A percentile compares a stretch with the other conserved stretches of the same genome.
phyloP scores from a whole-genome alignment of 92 coral and sea anemone species.

The Diadumene lineata region DNA sequence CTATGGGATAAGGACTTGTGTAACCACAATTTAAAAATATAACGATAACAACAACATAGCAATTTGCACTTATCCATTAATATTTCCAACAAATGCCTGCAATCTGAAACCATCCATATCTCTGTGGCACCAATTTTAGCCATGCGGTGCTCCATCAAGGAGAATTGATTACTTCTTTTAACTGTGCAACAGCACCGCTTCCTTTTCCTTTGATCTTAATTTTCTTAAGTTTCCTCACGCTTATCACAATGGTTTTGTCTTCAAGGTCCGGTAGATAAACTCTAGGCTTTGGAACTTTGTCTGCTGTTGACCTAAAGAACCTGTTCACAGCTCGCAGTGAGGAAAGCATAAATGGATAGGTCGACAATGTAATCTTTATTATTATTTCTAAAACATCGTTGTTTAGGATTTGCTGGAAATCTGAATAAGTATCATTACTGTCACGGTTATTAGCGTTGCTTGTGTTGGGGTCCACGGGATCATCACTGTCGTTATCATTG shows the following conservation, averaged over 20 bases:
- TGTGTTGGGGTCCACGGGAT: too few species aligned
- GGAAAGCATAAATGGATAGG: slow-evolving; percentile 57
- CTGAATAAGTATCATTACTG: neutral
- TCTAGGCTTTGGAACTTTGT: slow-evolving; percentile 39
- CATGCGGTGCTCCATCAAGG: slow-evolving; percentile 51
- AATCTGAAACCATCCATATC: too few species aligned
- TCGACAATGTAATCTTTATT: slow-evolving; percentile 31
- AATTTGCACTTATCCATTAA: too few species aligned
- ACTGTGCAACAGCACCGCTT: slow-evolving; percentile 42
- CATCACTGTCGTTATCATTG: slow-evolving; percentile 8
- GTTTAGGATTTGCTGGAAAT: slow-evolving; percentile 35
- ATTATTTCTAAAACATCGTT: slow-evolving; percentile 45
- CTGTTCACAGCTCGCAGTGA: slow-evolving; percentile 27
- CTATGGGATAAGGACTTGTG: too few species aligned
- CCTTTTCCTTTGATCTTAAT: slow-evolving; percentile 50
- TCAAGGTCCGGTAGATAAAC: slow-evolving; percentile 53
- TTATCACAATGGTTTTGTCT: slow-evolving; percentile 31
- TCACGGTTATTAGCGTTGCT: slow-evolving; percentile 4
- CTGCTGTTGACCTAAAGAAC: slow-evolving; percentile 31
- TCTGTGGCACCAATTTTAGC: too few species aligned
- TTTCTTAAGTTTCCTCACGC: slow-evolving; percentile 41
- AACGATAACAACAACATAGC: too few species aligned
- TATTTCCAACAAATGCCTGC: too few species aligned
- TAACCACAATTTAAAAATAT: too few species aligned
- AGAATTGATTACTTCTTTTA: slow-evolving; percentile 43